Base-by-base conservation (phyloP, 2,888 invertebrate species). In the Chymomyza amoena region DNA sequence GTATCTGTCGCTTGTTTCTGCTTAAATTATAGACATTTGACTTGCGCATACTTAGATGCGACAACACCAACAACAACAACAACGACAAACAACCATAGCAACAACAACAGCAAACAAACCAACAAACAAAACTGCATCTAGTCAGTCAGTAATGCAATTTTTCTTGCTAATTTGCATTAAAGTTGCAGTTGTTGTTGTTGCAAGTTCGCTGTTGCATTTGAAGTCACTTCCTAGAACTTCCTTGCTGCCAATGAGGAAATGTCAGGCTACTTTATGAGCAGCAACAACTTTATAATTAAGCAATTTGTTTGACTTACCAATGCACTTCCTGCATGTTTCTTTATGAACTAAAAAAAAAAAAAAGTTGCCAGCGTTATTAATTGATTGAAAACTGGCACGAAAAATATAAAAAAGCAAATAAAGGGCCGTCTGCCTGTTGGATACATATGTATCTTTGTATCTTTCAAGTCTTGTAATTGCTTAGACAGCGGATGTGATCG, bases 21-120 rank as follows among this genome's bases (percentile, higher is more conserved):
- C 85, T 82, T 85, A 83, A 83, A 83, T 83, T 83, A 83, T 83
- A 83, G 85, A 83, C 85, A 85, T 85, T 83, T 85, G 83, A 83
- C 85, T 83, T 75, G 72, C 36, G 25, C 60, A 36, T 60, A 36
- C 32, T 57, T 25, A 57, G 25, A 39, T 50, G 25, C 62, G 50
- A 20, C 62, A 62, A 50, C 62, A 62, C 18, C 62, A 62, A 50
- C 39, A 45, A 61, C 61, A 39, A 39, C 61, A 39, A 36, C 32
- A 39, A 39, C 39, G 9, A n/a, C 28, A 28, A 52, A 56, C 45
- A 36, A 16, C 56, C 20, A 54, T 18, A 65, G 39, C 65, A 65
- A 59, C 28, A 59, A 28, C 45, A 65, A 70, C 76, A 73, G 72
- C 82, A 79, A 69, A 73, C 82, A 79, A 69, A 77, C 13, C 5